These are phyloP conservation scores for Barypeithes pellucidus DNA, from an alignment of 2,888 invertebrate genomes.

Conservation along the genomic window DNA sequence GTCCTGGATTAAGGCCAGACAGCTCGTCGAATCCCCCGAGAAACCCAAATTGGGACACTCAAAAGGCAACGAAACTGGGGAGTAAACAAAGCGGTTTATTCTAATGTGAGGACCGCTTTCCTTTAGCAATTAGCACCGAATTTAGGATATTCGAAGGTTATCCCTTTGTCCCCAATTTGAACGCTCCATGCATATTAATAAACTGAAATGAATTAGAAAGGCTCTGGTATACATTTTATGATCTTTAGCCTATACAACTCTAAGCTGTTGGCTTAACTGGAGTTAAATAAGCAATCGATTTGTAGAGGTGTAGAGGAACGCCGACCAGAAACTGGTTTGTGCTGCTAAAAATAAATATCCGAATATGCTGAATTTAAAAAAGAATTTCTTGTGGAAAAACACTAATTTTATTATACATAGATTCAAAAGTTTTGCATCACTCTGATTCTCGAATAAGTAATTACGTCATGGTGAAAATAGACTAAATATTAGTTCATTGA, in stretches of 20 bases:
- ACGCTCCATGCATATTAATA: slow-evolving; percentile 28
- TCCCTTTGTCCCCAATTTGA: slow-evolving; percentile 24
- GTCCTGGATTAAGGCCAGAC: not conserved
- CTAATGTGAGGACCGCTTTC: slow-evolving; percentile 25
- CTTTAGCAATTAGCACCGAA: slow-evolving; percentile 27
- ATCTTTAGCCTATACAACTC: slow-evolving; percentile 11
- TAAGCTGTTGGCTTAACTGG: too few relatives aligned
- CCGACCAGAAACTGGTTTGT: too few relatives aligned
- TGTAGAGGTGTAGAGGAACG: too few relatives aligned
- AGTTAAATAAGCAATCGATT: too few relatives aligned
- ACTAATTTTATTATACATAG: too few relatives aligned
- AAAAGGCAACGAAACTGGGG: slow-evolving; percentile 16
- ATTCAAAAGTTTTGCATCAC: too few relatives aligned
- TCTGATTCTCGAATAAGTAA: too few relatives aligned
- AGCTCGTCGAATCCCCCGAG: not conserved
- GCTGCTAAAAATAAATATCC: too few relatives aligned
- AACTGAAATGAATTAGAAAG: slow-evolving; percentile 28
- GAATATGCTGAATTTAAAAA: too few relatives aligned
- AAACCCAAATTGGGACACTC: slow-evolving; percentile 5
- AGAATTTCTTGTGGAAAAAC: too few relatives aligned
- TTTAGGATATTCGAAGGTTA: slow-evolving; percentile 29
- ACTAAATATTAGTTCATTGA: too few relatives aligned
- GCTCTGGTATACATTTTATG: slow-evolving; percentile 12
- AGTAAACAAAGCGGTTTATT: slow-evolving; percentile 23
- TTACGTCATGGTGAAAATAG: too few relatives aligned